A percentile compares a stretch with the other conserved stretches of the same genome.
These are phyloP conservation scores for Harpalus rubripes DNA, from an alignment of 2,888 invertebrate genomes.

Conservation along the genomic window DNA sequence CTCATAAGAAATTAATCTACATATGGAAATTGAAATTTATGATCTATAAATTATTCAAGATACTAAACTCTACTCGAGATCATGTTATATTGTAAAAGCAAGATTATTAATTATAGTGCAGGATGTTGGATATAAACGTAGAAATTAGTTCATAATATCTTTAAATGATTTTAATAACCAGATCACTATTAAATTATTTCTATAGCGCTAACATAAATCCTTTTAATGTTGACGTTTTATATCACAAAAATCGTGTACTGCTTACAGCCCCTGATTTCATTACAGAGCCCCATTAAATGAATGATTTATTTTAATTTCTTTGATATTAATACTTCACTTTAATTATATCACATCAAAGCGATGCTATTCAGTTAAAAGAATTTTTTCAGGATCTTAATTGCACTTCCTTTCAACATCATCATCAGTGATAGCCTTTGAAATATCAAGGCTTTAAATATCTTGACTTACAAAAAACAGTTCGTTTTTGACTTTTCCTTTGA, in stretches of 20 bases:
- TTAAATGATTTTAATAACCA: slow-evolving; percentile 53
- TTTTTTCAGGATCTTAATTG: background rate
- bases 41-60: slow-evolving; percentile 30
- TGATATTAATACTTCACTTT: background rate
- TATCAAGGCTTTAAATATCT: too few relatives aligned
- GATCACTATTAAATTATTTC: slow-evolving; percentile 51
- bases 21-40: slow-evolving; percentile 39
- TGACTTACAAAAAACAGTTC: too few relatives aligned
- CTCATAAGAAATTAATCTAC: slow-evolving; percentile 26
- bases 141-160: slow-evolving; percentile 51
- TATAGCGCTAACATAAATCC: slow-evolving; percentile 33
- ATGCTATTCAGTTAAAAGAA: background rate
- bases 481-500: too few relatives aligned
- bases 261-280: slow-evolving; percentile 40
- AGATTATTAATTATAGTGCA: slow-evolving; percentile 32
- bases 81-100: slow-evolving; percentile 50
- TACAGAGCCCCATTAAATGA: slow-evolving; percentile 37
- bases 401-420: background rate
- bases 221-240: slow-evolving; percentile 49
- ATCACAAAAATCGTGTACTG: slow-evolving; percentile 20
- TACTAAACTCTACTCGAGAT: slow-evolving; percentile 33
- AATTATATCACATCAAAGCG: background rate
- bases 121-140: slow-evolving; percentile 42
- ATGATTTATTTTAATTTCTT: slow-evolving; percentile 39
- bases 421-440: too few relatives aligned